Evolutionary conservation across 2,113 vertebrate species (phyloP).

Genomic region (Nyctibius bracteatus): DNA sequence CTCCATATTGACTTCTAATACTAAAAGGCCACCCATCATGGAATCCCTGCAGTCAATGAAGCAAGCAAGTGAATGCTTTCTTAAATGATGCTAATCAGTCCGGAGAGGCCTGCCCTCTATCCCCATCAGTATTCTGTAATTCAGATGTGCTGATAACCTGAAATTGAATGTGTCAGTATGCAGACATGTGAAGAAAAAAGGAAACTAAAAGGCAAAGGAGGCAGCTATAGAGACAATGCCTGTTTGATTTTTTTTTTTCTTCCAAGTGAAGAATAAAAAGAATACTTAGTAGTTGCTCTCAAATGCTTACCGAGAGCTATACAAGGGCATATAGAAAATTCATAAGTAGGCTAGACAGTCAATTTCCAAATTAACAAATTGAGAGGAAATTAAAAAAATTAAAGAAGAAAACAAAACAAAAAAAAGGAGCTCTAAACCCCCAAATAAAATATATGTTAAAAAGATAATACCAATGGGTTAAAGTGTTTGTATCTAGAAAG

Average conservation of each 20-base stretch:
- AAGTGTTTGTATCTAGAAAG: neutral
- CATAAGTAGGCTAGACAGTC: conserved; percentile 38
- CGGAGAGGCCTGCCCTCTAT: conserved; percentile 90
- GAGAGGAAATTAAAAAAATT: neutral
- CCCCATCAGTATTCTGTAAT: conserved; percentile 89
- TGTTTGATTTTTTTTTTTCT: conserved; percentile 19
- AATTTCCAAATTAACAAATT: conserved; percentile 41
- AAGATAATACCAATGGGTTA: neutral
- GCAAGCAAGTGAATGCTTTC: conserved; percentile 85
- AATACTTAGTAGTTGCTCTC: conserved; percentile 55
- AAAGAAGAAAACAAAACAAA: neutral
- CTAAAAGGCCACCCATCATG: conserved; percentile 91
- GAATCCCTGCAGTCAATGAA: conserved; percentile 80
- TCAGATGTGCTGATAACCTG: conserved; percentile 95
- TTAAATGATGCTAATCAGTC: conserved; percentile 99
- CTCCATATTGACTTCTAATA: conserved; percentile 86
- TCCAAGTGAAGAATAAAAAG: conserved; percentile 57
- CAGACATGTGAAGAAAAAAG: conserved; percentile 74
- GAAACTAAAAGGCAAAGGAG: conserved; percentile 62
- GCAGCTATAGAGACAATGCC: conserved; percentile 60
- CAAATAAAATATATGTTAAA: neutral
- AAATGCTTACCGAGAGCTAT: conserved; percentile 56
- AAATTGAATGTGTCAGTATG: conserved; percentile 92
- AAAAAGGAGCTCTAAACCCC: neutral
- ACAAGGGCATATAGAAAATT: conserved; percentile 45